Conservation (phyloP, 2,797 vertebrate species). For the Sebastes itinus region DNA sequence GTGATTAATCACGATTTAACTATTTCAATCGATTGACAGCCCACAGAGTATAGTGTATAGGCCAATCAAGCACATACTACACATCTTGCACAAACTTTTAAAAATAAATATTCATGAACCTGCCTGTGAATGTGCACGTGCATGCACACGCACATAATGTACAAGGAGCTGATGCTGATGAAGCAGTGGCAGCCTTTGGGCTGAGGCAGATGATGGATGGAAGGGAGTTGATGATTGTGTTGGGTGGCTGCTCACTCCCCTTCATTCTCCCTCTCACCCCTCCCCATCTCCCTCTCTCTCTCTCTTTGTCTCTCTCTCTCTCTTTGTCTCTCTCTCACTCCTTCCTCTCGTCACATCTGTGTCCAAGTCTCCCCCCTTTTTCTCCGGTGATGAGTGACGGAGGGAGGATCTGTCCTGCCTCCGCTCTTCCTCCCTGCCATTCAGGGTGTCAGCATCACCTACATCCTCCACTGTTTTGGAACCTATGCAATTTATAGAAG, state of each 20-base stretch:
- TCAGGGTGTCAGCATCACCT: slow-evolving; percentile 52
- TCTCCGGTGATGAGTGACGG: slow-evolving; percentile 51
- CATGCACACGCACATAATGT: slow-evolving; percentile 12
- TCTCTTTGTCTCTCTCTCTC: background rate
- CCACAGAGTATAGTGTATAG: background rate
- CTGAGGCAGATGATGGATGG: slow-evolving; percentile 75
- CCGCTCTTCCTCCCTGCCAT: slow-evolving; percentile 33
- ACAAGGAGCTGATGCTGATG: slow-evolving; percentile 63
- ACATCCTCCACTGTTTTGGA: slow-evolving; percentile 16
- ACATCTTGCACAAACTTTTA: background rate
- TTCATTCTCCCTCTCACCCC: slow-evolving; percentile 40
- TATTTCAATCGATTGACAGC: no score
- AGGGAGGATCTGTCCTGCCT: slow-evolving; percentile 41
- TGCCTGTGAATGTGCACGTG: background rate
- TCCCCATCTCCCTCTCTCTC: slow-evolving; percentile 12
- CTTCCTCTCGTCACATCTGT: slow-evolving; percentile 8
- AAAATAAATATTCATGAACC: slow-evolving; percentile 37
- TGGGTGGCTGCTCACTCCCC: slow-evolving; percentile 72
- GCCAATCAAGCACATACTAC: background rate
- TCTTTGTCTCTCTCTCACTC: no score
- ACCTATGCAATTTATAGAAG: slow-evolving; percentile 25
- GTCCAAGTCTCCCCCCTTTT: slow-evolving; percentile 27
- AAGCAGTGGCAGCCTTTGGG: slow-evolving; percentile 64
- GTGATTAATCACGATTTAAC: no score
- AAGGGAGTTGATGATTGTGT: slow-evolving; percentile 71